Evolutionary conservation across 2,888 invertebrate species (phyloP).

Genomic region (Drosophila siamana): DNA sequence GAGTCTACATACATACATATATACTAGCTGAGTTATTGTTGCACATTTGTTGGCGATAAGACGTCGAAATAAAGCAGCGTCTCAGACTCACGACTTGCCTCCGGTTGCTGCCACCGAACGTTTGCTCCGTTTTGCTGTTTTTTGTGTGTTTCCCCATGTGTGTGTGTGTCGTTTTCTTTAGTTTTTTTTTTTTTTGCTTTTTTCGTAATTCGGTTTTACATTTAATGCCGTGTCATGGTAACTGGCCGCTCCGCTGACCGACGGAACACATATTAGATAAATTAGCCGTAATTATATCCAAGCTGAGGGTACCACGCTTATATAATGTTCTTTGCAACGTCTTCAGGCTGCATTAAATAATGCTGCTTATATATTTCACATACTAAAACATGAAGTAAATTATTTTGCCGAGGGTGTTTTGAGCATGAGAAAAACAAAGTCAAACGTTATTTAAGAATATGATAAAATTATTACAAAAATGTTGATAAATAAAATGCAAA

Average conservation of each 20-base stretch:
- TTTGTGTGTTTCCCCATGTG: slow-evolving; percentile 1
- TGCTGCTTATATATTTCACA: background rate
- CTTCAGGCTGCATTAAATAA: background rate
- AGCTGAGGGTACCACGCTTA: slow-evolving; percentile 9
- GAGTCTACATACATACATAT: slow-evolving; percentile 7
- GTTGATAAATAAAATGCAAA: too few species aligned
- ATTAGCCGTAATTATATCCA: slow-evolving; percentile 69
- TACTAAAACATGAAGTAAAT: background rate
- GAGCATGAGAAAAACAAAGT: too few species aligned
- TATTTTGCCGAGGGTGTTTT: too few species aligned
- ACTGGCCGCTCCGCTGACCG: slow-evolving; percentile 49
- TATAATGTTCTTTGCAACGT: slow-evolving; percentile 12
- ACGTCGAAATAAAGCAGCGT: slow-evolving; percentile 40
- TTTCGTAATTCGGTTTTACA: slow-evolving; percentile 40
- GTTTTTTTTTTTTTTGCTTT: slow-evolving; percentile 16
- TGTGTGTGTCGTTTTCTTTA: too few species aligned
- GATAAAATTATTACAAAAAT: background rate
- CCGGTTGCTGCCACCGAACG: slow-evolving; percentile 7
- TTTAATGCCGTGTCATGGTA: slow-evolving; percentile 67
- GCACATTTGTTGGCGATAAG: slow-evolving; percentile 64
- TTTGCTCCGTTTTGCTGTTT: slow-evolving; percentile 7
- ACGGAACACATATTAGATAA: slow-evolving; percentile 66
- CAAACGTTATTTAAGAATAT: too few species aligned
- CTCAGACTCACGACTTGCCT: slow-evolving; percentile 15
- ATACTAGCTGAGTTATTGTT: slow-evolving; percentile 51